A percentile compares a stretch with the other conserved stretches of the same genome.
These are phyloP conservation scores for Epinotia nisella DNA, from an alignment of 2,888 invertebrate genomes.

Conservation along the genomic window DNA sequence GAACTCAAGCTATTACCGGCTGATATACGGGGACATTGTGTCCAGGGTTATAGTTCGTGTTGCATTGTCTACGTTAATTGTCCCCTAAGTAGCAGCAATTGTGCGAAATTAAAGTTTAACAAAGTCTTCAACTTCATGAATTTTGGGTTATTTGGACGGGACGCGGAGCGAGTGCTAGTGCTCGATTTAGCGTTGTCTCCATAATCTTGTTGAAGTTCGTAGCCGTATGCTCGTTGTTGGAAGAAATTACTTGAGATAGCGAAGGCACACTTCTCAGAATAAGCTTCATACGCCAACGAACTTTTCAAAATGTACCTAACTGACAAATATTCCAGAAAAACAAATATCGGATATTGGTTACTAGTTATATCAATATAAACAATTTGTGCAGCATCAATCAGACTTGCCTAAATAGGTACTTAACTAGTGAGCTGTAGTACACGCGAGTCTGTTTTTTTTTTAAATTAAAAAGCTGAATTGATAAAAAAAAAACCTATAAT, in stretches of 20 bases:
- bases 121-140: conserved; percentile 9
- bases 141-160: conserved; percentile 17
- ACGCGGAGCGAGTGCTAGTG: not conserved
- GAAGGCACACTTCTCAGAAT: not conserved
- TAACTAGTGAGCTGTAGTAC: no score
- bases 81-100: conserved; percentile 34
- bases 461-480: no score
- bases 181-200: conserved; percentile 10
- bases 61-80: conserved; percentile 55
- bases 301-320: not conserved
- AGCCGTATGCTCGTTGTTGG: not conserved
- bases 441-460: no score
- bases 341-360: no score
- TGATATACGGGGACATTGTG: conserved; percentile 67
- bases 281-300: not conserved
- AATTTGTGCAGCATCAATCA: no score
- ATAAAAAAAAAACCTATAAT: no score
- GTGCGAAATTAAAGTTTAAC: conserved; percentile 25
- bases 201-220: not conserved
- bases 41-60: conserved; percentile 55
- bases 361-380: no score
- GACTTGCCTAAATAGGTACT: no score
- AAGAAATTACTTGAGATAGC: not conserved
- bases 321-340: no score
- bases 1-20: conserved; percentile 66